These are phyloP conservation scores for Microctonus aethiopoides DNA, from an alignment of 2,888 invertebrate species.

Conservation along the genomic window DNA sequence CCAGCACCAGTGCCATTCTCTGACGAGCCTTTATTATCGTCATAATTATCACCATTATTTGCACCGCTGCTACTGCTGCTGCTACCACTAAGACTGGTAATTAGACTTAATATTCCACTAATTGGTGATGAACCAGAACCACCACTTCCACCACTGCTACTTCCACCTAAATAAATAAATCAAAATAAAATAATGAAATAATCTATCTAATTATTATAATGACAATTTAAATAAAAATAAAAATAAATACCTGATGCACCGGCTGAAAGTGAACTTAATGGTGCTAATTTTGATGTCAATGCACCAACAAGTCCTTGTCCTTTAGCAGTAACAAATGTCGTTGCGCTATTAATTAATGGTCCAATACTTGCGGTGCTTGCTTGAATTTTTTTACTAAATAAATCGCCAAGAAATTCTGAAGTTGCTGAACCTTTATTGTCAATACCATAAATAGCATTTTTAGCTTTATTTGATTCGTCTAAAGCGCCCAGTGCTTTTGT, in stretches of 20 bases:
- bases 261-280: conserved; percentile 69
- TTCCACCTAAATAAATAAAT: conserved; percentile 69
- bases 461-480: conserved; percentile 79
- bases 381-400: conserved; percentile 78
- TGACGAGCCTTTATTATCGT: conserved; percentile 33
- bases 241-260: conserved; percentile 69
- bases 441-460: conserved; percentile 82
- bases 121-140: conserved; percentile 33
- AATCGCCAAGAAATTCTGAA: conserved; percentile 71
- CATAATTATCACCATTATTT: conserved; percentile 33
- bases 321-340: conserved; percentile 67
- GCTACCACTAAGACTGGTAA: conserved; percentile 47
- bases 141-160: conserved; percentile 55
- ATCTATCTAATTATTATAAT: conserved; percentile 20
- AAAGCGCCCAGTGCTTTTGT: conserved; percentile 77
- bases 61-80: conserved; percentile 45
- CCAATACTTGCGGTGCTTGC: conserved; percentile 72
- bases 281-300: conserved; percentile 58
- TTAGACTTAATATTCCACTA: conserved; percentile 41
- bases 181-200: conserved; percentile 49
- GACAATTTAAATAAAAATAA: background rate
- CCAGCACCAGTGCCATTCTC: conserved; percentile 44
- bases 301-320: conserved; percentile 55
- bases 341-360: conserved; percentile 74
- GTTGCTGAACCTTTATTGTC: conserved; percentile 74